Base-by-base conservation (phyloP, 1,140 invertebrate species). In the Thalassaphorura encarpata region DNA sequence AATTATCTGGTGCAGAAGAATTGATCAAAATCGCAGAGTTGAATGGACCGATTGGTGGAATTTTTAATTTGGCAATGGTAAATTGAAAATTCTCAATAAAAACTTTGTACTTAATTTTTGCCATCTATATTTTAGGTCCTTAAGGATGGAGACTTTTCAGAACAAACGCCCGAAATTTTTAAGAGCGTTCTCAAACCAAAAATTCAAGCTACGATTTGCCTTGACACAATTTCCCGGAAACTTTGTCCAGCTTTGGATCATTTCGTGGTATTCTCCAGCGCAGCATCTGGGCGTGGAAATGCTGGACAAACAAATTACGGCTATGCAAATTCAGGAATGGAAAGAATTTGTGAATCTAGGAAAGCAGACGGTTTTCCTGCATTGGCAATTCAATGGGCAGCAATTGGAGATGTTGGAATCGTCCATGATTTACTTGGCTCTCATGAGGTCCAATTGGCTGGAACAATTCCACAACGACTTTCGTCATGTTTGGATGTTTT, bases 391-490 rank as follows among this genome's bases (percentile, higher is more conserved):
- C 80, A 84, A 66, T 85, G 82, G 82, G 82, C 83, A 36, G 80
- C 80, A 29, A 72, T 84, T 43, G 83, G 80, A 46, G 83, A 84
- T 63, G 77, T 79, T 27, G 83, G 83, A 48, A 67, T 84, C 4
- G 78, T 91, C n/a, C 80, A 86, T 13, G 84, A 89, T 60, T 83
- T 83, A 73, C 83, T 87, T 69, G 85, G 87, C 55, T 81, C 84
- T 40, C 82, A 89, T 66, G 78, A 83, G 41, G 85, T 74, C 21
- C 75, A 77, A 6, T 69, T 80, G 42, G 78, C 85, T 50, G 89
- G 89, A 3, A 90, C 88, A 1, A 71, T 90, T 18, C 87, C 87
- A 60, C 89, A 93, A 70, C 76, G 83, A 66, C 87, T 93, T 55
- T 76, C 78, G 0, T 89, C 81, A 0, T 92, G 89, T 72, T 72